Evolutionary conservation across 2,113 vertebrate genomes (phyloP).

Genomic region (Hiodon tergisus): DNA sequence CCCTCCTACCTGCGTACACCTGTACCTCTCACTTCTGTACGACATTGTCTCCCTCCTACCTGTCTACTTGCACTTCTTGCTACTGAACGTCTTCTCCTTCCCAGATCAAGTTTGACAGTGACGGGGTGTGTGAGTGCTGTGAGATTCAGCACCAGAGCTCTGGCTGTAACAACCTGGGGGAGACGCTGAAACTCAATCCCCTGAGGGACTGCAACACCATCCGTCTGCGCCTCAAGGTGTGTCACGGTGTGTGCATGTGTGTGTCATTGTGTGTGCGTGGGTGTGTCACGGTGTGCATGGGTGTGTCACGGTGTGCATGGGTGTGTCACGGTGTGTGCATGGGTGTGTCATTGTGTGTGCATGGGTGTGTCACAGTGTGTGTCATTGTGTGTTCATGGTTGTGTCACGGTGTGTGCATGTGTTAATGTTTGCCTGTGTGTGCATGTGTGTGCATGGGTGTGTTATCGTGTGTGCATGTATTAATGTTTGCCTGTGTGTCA

Average conservation of each 20-base stretch:
- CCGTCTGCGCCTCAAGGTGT: conserved; percentile 87
- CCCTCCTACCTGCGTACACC: neutral
- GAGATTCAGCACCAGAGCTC: conserved; percentile 84
- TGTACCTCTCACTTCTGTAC: neutral
- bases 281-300: neutral
- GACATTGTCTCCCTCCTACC: too few species aligned
- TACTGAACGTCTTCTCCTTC: conserved; percentile 26
- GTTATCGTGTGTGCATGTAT: conserved; percentile 5
- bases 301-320: neutral
- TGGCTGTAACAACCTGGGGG: conserved; percentile 90
- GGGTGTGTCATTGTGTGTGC: too few species aligned
- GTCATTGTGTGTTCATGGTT: neutral
- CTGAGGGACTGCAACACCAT: conserved; percentile 88
- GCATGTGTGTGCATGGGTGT: conserved; percentile 5
- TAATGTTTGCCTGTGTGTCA: neutral
- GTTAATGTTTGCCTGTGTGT: conserved; percentile 12
- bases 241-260: conserved; percentile 24
- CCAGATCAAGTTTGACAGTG: conserved; percentile 86
- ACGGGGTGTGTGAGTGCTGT: conserved; percentile 95
- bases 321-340: neutral
- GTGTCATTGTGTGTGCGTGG: neutral
- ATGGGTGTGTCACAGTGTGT: too few species aligned
- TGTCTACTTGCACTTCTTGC: neutral
- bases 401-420: conserved; percentile 11
- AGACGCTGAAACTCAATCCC: conserved; percentile 90